Evolutionary conservation across 2,113 vertebrate genomes (phyloP), one percentile per base, ranked within the genome.

Genomic region (Machaerirhynchus nigripectus): DNA sequence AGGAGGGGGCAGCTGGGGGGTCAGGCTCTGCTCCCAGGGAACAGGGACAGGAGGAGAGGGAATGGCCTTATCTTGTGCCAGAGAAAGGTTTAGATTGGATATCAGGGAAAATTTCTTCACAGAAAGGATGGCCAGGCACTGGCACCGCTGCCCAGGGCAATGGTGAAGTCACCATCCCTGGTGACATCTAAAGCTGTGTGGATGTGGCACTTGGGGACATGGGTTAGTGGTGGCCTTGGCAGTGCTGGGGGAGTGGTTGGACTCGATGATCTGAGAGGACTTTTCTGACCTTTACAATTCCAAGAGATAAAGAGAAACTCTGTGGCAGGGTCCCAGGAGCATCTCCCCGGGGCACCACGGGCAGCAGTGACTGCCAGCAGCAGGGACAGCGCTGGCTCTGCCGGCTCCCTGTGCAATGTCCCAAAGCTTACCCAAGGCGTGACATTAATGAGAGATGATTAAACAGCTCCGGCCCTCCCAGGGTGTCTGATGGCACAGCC

Each of bases 331-430:
- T 12, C 37, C 80, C 15, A 4, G 3, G 10, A 69, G 23, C 39
- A 33, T 44, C 33, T n/a, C n/a, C 30, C 11, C 5, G 6, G 39
- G 17, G 39, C 17, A 40, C 15, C 69, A 26, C 64, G 55, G 6
- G 8, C 8, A 47, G 67, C 52, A 84, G 37, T 10, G 40, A 7
- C 30, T 1, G 2, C 15, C 17, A 8, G 74, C 64, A 68, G 64
- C 49, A 40, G 20, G 2, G 17, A 21, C 40, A 77, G 44, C 3
- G 1, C 49, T 14, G 52, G 15, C 39, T 55, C 49, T 76, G 59
- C 44, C 0, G 0, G 53, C 24, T 35, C 49, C 33, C 1, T 60
- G 31, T 52, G 46, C 46, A 68, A 18, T 13, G 19, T 23, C 73
- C 53, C 46, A 44, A 21, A 49, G 65, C 15, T 78, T 74, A 40